Base-by-base conservation (phyloP, 2,797 vertebrate genomes). In the Alfaro cultratus region DNA sequence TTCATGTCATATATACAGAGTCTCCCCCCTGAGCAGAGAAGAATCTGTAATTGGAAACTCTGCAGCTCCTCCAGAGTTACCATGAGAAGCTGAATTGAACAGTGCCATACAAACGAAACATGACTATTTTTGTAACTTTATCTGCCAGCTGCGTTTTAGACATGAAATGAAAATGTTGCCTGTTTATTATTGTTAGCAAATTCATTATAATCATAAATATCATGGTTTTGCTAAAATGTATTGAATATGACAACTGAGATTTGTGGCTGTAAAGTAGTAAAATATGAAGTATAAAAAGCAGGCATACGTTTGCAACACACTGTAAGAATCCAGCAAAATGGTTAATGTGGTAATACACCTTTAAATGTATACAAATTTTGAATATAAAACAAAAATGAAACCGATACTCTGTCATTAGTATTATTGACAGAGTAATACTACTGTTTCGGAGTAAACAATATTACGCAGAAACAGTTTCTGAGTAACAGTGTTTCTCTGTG, bases 381-480 rank as follows among this genome's bases (percentile, higher is more conserved):
- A 41, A 10, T 43, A 13, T 43, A 43, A 70, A 70, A 70, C 67
- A 70, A 70, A 43, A 70, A 43, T n/a, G 39, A 70, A 70, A 70
- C 34, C 43, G n/a, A 70, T 39, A 41, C 4, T 67, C 5, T 43
- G 21, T 8, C 21, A 13, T 70, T 10, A 43, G 41, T 10, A 43
- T 43, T 10, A 43, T 2, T 10, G 41, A 43, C 41, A 10, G 41
- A 43, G 9, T 39, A 39, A 39, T 39, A 39, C 36, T 39, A 39
- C 36, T 39, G 36, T 43, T 43, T 43, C 41, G 34, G 34, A 34
- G 41, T 43, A 43, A 43, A 43, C 41, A 43, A 1, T 10, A 10
- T 1, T 43, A 43, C 41, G 2, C 9, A 43, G 41, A 43, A 43
- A 43, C 41, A 43, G 41, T 43, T 67, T 36, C 36, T 41, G 10